phyloP scores from a whole-genome alignment of 2,888 invertebrate species.

The Idaea aversata region DNA sequence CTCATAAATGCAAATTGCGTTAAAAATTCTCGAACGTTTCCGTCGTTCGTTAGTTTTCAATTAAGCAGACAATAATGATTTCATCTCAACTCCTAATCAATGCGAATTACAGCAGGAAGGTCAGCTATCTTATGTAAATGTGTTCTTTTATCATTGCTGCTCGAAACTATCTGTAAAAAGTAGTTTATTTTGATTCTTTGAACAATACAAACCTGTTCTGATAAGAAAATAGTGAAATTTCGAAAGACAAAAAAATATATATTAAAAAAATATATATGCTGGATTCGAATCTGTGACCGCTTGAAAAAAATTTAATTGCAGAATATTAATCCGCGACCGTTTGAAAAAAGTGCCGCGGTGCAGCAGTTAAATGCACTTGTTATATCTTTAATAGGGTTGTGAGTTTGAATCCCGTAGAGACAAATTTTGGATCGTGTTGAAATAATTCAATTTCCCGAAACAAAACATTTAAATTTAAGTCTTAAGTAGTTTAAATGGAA shows the following conservation, averaged over 20 bases:
- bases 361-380: no score
- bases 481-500: no score
- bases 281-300: no score
- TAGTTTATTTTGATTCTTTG: constrained; percentile 19
- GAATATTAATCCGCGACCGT: no score
- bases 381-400: background rate
- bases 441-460: no score
- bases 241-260: background rate
- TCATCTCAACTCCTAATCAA: constrained; percentile 6
- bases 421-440: background rate
- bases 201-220: constrained; percentile 11
- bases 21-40: background rate
- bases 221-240: constrained; percentile 8
- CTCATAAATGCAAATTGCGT: background rate
- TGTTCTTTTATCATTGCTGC: constrained; percentile 17
- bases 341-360: no score
- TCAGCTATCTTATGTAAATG: constrained; percentile 29
- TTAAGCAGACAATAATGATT: background rate
- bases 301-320: no score
- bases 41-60: background rate
- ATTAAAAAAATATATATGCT: background rate
- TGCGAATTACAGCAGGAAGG: constrained; percentile 16
- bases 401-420: background rate
- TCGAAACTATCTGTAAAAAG: constrained; percentile 15
- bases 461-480: background rate